Evolutionary conservation across 1,140 invertebrate species (phyloP).

Genomic region (Acromyrmex echinatior): DNA sequence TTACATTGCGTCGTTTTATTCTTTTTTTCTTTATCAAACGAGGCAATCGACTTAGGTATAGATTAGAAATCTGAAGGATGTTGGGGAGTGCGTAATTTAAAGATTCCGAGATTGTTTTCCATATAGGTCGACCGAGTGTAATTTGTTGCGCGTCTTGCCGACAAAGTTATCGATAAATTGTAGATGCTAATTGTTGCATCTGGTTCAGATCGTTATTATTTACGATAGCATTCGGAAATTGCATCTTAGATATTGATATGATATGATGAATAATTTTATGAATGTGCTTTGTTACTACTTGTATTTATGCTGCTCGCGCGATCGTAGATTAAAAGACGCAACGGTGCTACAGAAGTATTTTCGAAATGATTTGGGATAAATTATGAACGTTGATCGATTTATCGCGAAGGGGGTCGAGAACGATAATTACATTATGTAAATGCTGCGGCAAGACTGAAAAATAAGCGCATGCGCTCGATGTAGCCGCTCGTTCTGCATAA

Average conservation of each 20-base stretch:
- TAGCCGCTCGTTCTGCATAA: slow-evolving; percentile 74
- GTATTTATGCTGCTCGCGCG: not conserved
- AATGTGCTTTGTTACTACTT: not conserved
- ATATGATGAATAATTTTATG: not conserved
- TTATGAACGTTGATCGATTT: slow-evolving; percentile 7
- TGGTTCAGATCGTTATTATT: not conserved
- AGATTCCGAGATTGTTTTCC: not conserved
- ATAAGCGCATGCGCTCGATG: slow-evolving; percentile 50
- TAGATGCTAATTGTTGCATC: not conserved
- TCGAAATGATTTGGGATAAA: not conserved
- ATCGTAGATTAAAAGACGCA: not conserved
- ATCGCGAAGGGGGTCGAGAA: not conserved
- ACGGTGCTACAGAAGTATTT: not conserved
- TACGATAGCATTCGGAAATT: not conserved
- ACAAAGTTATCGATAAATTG: slow-evolving; percentile 40
- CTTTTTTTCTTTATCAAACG: not conserved
- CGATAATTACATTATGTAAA: slow-evolving; percentile 78
- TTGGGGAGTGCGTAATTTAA: not conserved
- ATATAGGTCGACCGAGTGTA: not conserved
- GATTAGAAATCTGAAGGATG: not conserved
- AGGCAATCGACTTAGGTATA: not conserved
- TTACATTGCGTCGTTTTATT: slow-evolving; percentile 14
- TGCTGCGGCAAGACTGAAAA: slow-evolving; percentile 33
- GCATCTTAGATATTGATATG: not conserved
- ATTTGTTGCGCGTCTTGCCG: not conserved